Base-by-base conservation (phyloP, 2,888 invertebrate genomes). In the Clepsis dumicolana region DNA sequence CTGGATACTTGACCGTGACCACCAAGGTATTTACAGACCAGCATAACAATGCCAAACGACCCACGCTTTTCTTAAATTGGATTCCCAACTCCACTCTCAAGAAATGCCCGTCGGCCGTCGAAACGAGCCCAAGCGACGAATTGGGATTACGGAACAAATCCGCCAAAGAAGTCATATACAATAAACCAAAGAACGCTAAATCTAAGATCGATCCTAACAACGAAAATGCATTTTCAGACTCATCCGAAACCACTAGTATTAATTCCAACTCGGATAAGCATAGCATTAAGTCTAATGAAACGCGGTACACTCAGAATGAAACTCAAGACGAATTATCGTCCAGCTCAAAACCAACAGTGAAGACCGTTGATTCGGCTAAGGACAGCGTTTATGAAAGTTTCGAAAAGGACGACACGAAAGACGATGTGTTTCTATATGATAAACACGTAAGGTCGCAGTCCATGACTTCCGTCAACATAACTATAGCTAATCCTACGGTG, bases 51-150 rank as follows among this genome's bases (percentile, higher is more conserved):
- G 95, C 96, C 0, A 96, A 95, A 79, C 91, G 96, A 85, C 95
- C 97, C 74, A 98, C 98, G 0, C 91, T 99, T 12, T 96, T 98
- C 74, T 94, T 99, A 2, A 98, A 98, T 71, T 99, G 99, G 99
- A 98, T 99, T 75, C 99, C 99, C 0, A 99, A 99, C 87, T 95
- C 96, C 1, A 97, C 98, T 0, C 91, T 99, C 44, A 95, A 97
- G 72, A 98, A 96, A 88, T 98, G 98, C 82, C 97, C 98, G 16
- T 95, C 95, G 16, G 95, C 96, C 5, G 91, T 96, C 44, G 96
- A 96, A 79, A 96, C 95, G 57, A 89, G 90, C 72, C 89, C 93
- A 4, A 91, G 83, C 72, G 92, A 93, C 3, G 94, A 94, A 74
- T 73, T 90, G 57, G 88, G 80, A 24, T 80, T 81, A 71, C 74